Base-by-base conservation (phyloP, 2,888 invertebrate species). In the Suillia variegata region DNA sequence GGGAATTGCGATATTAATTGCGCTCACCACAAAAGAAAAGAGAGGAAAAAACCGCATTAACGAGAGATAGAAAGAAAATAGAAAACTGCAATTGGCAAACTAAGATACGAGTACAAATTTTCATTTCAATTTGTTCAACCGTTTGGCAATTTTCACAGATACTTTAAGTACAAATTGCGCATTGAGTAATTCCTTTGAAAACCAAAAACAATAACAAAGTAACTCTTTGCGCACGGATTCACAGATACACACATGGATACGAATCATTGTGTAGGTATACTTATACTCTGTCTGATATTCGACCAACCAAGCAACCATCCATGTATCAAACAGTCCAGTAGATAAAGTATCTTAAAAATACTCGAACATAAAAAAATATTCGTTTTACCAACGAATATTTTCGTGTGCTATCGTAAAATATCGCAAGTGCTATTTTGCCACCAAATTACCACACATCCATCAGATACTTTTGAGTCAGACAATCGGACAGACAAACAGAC, bases 21-120 rank as follows among this genome's bases (percentile, higher is more conserved):
- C 54, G 54, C 47, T 45, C 42, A 15, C 15, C 42, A 54, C 45
- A n/a, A n/a, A n/a, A n/a, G n/a, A n/a, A n/a, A n/a, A n/a, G 54
- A 8, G 4, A 38, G 4, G n/a, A 4, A 5, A 38, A 38, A 38
- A 38, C 38, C 10, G 38, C 38, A 38, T 31, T 31, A 8, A 31
- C 6, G 6, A 31, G 31, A 31, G 12, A 38, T 38, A 13, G n/a
- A 38, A 38, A n/a, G 38, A n/a, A n/a, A n/a, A 38, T 13, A 38
- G 38, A 22, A 48, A 48, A 48, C n/a, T 5, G 6, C 38, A 10
- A 13, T 38, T 5, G 38, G 38, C 38, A 38, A 38, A 38, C n/a
- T 38, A 10, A 8, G n/a, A n/a, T n/a, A n/a, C 6, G 6, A 13
- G 6, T 38, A 13, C 38, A 38, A 3, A 38, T 38, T 8, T 38